Base-by-base conservation (phyloP, 2,113 vertebrate genomes). In the Muntiacus muntjak region DNA sequence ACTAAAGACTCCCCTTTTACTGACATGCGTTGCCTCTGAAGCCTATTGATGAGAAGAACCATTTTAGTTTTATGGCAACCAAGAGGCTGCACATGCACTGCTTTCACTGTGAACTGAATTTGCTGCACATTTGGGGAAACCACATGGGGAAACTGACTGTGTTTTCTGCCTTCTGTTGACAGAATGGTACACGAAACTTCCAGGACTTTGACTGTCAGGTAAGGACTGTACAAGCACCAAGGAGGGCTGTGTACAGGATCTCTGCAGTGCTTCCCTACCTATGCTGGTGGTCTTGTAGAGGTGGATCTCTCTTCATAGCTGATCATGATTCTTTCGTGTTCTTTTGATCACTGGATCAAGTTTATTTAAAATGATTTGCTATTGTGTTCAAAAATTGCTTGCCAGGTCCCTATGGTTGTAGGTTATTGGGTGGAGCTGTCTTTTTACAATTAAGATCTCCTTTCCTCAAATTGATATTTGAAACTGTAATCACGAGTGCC, bases 171-270 rank as follows among this genome's bases (percentile, higher is more conserved):
- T 98, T 98, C 98, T 98, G 95, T 98, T 98, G 95, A 98, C 99
- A 99, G 99, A 99, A 99, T 76, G 99, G 99, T 4, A 98, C 99
- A 96, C 99, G 99, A 95, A 99, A 99, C 97, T 99, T 99, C 97
- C 99, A 99, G 99, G 99, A 99, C 98, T 99, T 99, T 55, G 99
- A 99, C 98, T 99, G 99, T 98, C 99, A 99, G 99, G 99, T 99
- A 98, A 99, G 99, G 93, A 94, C 90, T 94, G 57, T 89, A 26
- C 1, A 0, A 79, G 57, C 78, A 60, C 67, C 67, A 78, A n/a
- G 43, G 45, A 76, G 95, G 93, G 76, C 15, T 54, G 36, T 89
- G 88, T 89, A 76, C 95, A 87, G 88, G 55, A 58, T 83, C 57
- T 91, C 94, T 89, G 45, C 90, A 86, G 45, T 71, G 71, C 81